Evolutionary conservation across 2,888 invertebrate species (phyloP).

Genomic region (Camponotus fellah): DNA sequence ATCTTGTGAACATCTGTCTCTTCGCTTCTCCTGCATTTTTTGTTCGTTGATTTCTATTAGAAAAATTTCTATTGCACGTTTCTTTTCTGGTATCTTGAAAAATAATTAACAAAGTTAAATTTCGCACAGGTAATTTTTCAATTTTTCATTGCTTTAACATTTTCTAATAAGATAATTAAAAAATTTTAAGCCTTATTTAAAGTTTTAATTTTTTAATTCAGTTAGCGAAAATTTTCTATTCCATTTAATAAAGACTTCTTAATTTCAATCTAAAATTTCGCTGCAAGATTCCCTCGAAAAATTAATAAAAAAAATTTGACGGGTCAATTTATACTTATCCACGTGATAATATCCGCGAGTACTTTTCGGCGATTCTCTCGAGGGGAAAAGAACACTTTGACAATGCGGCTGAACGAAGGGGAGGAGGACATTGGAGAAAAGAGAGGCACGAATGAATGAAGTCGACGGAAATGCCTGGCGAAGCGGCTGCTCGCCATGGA

Average conservation of each 20-base stretch:
- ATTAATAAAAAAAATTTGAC: conserved; percentile 14
- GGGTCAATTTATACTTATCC: conserved; percentile 25
- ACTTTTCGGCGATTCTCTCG: conserved; percentile 64
- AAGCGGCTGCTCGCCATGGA: conserved; percentile 73
- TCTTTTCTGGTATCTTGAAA: not conserved
- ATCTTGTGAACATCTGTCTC: conserved; percentile 19
- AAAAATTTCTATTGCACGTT: conserved; percentile 5
- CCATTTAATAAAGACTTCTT: not conserved
- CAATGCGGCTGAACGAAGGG: conserved; percentile 37
- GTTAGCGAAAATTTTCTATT: conserved; percentile 6
- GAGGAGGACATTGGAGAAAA: not conserved
- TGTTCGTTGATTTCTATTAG: not conserved
- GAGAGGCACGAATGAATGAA: conserved; percentile 62
- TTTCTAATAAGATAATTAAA: not conserved
- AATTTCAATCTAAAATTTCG: not conserved
- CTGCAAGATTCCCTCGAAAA: not conserved
- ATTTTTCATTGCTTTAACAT: not conserved
- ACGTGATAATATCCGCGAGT: conserved; percentile 51
- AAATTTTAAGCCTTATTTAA: not conserved
- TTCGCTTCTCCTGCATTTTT: not conserved
- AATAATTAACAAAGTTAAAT: conserved; percentile 25
- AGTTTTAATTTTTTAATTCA: not conserved
- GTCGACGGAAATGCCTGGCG: conserved; percentile 66
- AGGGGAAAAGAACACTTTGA: conserved; percentile 60
- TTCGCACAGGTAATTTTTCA: not conserved